Evolutionary conservation across 2,797 vertebrate genomes (phyloP), one percentile per base, ranked within the genome.

Genomic region (Hemitrygon akajei): DNA sequence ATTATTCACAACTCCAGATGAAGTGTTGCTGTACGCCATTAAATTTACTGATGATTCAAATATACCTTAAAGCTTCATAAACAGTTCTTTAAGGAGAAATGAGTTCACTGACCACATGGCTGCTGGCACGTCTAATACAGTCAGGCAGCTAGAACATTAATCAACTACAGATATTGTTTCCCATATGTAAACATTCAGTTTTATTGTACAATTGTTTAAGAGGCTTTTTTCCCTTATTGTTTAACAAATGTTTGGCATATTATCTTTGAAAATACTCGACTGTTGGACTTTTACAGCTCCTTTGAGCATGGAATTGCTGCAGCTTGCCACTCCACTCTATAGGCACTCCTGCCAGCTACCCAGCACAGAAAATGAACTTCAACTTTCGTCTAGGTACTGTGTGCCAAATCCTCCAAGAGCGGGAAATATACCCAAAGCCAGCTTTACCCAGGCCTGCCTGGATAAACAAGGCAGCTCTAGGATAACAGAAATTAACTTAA

Each of bases 381-480:
- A 71, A 91, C 71, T 76, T 93, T 93, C 91, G 56, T 76, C 30
- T 71, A 93, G 71, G 30, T 75, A 71, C 69, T 93, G 91, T 56
- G 91, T 75, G 40, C 73, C 27, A 4, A 93, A 47, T 76, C 76
- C 66, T 93, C 91, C 58, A 76, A 93, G 73, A 93, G 11, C 69
- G 58, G 71, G 91, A 93, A 37, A 76, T 93, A 82, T 93, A 82
- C 76, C 20, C 91, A 80, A 95, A 95, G 96, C 94, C 96, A 96
- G 95, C 95, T 96, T 96, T 97, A 97, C 97, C 97, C 98, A 98
- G 98, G 97, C 98, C 98, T 97, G 98, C 98, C 98, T 98, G 98
- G 98, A 98, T 96, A 95, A 94, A 86, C 82, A 94, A 95, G 95
- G 96, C 94, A 87, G 94, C 94, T 94, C 96, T 95, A 96, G 96